These are phyloP conservation scores for Podotricha telesiphe DNA, from an alignment of 2,888 invertebrate genomes.

Conservation along the genomic window DNA sequence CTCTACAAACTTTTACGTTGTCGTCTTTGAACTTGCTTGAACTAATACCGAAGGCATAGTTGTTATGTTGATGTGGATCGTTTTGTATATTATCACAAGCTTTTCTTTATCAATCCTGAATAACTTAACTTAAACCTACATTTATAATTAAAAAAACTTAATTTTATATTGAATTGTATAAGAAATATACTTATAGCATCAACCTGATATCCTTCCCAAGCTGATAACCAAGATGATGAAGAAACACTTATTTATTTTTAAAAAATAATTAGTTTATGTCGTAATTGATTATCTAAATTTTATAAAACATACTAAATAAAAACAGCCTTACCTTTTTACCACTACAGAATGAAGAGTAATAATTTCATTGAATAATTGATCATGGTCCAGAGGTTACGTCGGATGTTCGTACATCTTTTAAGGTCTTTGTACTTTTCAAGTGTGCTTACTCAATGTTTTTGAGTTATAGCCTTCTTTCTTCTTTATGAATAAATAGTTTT, in stretches of 20 bases:
- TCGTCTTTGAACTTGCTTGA: not conserved
- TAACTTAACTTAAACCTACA: no score
- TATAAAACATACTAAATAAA: not conserved
- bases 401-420: constrained; percentile 32
- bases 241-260: no score
- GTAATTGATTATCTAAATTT: no score
- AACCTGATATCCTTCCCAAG: no score
- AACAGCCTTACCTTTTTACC: not conserved
- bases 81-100: no score
- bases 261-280: no score
- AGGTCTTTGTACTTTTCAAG: constrained; percentile 39
- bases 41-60: not conserved
- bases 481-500: constrained; percentile 20
- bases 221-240: no score
- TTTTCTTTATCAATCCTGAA: no score
- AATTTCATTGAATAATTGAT: constrained; percentile 35
- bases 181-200: no score
- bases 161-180: no score
- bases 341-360: constrained; percentile 22
- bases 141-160: no score
- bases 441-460: constrained; percentile 21
- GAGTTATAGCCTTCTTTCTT: constrained; percentile 31
- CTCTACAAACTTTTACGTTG: not conserved
- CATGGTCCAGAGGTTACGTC: constrained; percentile 38
- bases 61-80: not conserved